These are phyloP conservation scores for Halcyon malimbica DNA, from an alignment of 2,113 vertebrate species.

Conservation along the genomic window DNA sequence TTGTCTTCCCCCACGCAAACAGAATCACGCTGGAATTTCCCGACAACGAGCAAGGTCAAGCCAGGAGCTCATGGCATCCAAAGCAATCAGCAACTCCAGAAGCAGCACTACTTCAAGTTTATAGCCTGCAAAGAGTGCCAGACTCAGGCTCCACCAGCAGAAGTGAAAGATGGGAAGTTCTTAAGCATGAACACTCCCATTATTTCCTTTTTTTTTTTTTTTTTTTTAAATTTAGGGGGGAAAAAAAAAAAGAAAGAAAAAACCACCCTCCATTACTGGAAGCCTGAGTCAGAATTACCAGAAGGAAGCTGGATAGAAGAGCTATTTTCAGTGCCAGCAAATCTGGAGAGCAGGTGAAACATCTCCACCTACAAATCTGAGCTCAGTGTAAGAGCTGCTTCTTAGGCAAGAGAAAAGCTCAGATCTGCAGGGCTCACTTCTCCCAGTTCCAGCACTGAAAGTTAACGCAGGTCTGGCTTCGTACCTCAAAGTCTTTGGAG, in stretches of 20 bases:
- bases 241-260: background rate
- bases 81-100: background rate
- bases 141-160: background rate
- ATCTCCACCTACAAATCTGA: conserved; percentile 53
- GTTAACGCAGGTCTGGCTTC: background rate
- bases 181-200: background rate
- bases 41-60: background rate
- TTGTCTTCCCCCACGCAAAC: background rate
- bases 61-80: background rate
- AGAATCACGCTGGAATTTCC: conserved; percentile 20
- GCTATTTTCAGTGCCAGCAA: conserved; percentile 44
- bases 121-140: background rate
- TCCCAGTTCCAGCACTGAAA: background rate
- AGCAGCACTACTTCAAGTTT: background rate
- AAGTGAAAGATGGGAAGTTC: conserved; percentile 18
- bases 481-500: background rate
- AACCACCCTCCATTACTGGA: conserved; percentile 62
- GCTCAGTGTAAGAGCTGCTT: background rate
- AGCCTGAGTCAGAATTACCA: conserved; percentile 71
- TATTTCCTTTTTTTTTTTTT: background rate
- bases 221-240: background rate
- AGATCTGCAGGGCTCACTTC: background rate
- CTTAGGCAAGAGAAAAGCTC: background rate
- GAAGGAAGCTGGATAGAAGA: conserved; percentile 66
- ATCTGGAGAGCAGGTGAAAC: conserved; percentile 62